Evolutionary conservation across 2,797 vertebrate species (phyloP).

Genomic region (Notolabrus celidotus): DNA sequence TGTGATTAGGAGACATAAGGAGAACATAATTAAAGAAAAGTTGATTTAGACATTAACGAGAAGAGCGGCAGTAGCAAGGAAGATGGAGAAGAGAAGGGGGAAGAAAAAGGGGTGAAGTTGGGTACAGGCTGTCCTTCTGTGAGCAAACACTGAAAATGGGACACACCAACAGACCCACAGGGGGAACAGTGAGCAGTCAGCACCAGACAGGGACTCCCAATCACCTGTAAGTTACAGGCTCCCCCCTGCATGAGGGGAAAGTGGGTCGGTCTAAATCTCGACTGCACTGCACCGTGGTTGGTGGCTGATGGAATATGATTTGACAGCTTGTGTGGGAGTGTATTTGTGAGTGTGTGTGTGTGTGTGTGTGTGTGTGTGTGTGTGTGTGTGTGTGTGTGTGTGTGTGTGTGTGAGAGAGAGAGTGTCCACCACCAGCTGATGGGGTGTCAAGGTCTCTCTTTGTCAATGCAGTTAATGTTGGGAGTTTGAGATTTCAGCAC

Average conservation of each 20-base stretch:
- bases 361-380: constrained; percentile 10
- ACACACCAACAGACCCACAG: constrained; percentile 26
- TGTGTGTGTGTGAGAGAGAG: background rate
- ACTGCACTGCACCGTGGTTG: constrained; percentile 54
- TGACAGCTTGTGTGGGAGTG: constrained; percentile 32
- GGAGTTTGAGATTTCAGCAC: constrained; percentile 66
- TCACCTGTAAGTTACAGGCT: constrained; percentile 34
- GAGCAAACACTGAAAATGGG: constrained; percentile 38
- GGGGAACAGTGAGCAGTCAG: constrained; percentile 22
- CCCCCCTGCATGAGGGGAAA: constrained; percentile 29
- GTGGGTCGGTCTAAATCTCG: constrained; percentile 50
- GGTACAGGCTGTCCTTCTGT: constrained; percentile 54
- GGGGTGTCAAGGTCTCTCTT: constrained; percentile 48
- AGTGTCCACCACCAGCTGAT: constrained; percentile 12
- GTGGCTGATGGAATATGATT: constrained; percentile 45
- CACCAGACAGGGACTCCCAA: constrained; percentile 19
- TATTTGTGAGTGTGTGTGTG: constrained; percentile 4
- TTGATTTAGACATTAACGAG: background rate
- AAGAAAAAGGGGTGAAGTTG: constrained; percentile 19
- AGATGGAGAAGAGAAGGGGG: background rate
- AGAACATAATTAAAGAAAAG: background rate
- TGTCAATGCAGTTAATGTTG: constrained; percentile 45
- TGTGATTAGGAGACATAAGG: background rate
- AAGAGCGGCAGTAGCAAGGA: background rate
- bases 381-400: constrained; percentile 4